A percentile compares a stretch with the other conserved stretches of the same genome.
These are phyloP conservation scores for Anas georgica DNA, from an alignment of 2,797 vertebrate species.

Conservation along the genomic window DNA sequence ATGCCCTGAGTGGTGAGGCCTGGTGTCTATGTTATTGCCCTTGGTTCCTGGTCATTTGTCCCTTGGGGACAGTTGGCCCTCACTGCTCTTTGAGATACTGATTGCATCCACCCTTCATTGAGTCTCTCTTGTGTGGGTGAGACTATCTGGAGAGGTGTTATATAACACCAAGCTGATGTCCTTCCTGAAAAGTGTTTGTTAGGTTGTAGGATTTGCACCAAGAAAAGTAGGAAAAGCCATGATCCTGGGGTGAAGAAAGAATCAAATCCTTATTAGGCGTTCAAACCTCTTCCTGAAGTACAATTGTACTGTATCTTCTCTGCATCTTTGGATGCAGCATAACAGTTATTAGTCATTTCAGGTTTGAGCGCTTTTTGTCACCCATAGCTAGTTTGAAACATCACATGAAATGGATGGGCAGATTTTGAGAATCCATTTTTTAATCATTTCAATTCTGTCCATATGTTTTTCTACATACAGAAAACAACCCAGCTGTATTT, in stretches of 20 bases:
- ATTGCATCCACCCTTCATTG: background rate
- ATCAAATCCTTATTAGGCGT: background rate
- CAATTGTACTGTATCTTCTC: background rate
- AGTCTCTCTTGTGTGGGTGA: background rate
- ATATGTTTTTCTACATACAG: background rate
- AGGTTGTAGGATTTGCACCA: background rate
- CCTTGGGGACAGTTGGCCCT: background rate
- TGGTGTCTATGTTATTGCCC: background rate
- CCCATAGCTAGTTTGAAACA: accelerated
- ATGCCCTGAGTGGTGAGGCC: background rate
- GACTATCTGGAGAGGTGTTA: constrained; percentile 3
- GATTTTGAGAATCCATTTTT: background rate
- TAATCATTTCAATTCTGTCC: background rate
- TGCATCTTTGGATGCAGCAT: background rate
- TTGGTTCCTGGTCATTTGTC: background rate
- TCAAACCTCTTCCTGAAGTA: background rate
- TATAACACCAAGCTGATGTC: constrained; percentile 25
- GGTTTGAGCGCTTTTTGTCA: background rate
- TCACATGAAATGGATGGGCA: background rate
- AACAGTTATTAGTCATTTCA: background rate
- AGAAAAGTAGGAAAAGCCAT: background rate
- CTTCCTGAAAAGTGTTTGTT: background rate
- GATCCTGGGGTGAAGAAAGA: background rate
- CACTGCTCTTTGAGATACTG: background rate
- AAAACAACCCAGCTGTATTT: background rate